These are phyloP conservation scores for Rhorus exstirpatorius DNA, from an alignment of 2,888 invertebrate genomes.

Conservation along the genomic window DNA sequence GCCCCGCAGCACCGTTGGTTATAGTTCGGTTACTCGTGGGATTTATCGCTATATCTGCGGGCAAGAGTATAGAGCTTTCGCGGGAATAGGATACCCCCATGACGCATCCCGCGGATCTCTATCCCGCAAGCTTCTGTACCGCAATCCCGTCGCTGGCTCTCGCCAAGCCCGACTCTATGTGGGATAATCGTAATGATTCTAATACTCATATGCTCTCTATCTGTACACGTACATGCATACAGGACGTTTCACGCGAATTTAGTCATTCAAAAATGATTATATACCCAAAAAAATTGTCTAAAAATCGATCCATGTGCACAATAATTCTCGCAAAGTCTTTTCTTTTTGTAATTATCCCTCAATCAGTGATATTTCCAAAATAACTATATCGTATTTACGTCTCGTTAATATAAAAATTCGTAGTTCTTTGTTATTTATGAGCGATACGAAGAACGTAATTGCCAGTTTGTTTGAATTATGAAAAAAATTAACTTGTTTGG, in stretches of 20 bases:
- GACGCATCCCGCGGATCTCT: slow-evolving; percentile 42
- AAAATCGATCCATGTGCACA: too few species aligned
- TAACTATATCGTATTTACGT: too few species aligned
- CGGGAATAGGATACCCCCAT: slow-evolving; percentile 33
- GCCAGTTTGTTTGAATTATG: too few species aligned
- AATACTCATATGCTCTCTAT: slow-evolving; percentile 10
- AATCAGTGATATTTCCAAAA: too few species aligned
- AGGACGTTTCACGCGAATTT: too few species aligned
- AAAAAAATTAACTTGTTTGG: too few species aligned
- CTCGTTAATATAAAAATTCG: too few species aligned
- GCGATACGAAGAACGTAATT: too few species aligned
- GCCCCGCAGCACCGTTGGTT: slow-evolving; percentile 49
- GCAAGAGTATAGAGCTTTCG: slow-evolving; percentile 15
- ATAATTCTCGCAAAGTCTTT: too few species aligned
- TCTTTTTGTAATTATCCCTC: too few species aligned
- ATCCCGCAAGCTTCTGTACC: slow-evolving; percentile 14
- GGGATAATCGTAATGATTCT: slow-evolving; percentile 45
- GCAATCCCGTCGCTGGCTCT: slow-evolving; percentile 28
- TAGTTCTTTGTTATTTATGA: too few species aligned
- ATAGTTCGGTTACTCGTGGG: slow-evolving; percentile 44
- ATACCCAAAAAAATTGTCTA: too few species aligned
- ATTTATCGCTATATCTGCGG: slow-evolving; percentile 54
- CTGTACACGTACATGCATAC: background rate
- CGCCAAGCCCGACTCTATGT: slow-evolving; percentile 4
- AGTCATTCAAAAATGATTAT: background rate